phyloP scores from a whole-genome alignment of 2,888 invertebrate genomes.

The Drosophila monieri region DNA sequence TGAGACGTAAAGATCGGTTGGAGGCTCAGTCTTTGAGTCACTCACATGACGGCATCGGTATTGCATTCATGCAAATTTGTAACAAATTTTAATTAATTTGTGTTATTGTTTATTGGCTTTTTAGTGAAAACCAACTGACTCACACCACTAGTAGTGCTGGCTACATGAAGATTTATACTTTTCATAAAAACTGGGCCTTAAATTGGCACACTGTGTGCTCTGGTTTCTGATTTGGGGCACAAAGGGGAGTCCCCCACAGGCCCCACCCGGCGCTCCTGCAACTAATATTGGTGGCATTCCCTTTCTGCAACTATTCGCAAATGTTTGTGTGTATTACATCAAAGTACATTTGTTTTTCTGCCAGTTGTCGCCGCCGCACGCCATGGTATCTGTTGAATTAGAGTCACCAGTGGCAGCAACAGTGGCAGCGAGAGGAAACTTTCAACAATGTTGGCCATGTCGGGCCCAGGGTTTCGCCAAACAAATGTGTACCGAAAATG shows the following conservation, averaged over 20 bases:
- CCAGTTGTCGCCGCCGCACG: constrained; percentile 30
- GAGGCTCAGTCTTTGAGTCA: constrained; percentile 16
- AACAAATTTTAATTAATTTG: constrained; percentile 35
- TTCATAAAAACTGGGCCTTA: constrained; percentile 17
- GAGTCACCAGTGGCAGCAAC: constrained; percentile 33
- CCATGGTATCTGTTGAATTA: constrained; percentile 51
- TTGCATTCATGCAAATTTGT: constrained; percentile 29
- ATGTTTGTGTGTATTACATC: constrained; percentile 68
- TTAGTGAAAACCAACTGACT: constrained; percentile 30
- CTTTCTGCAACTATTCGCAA: constrained; percentile 37
- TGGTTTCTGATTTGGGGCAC: constrained; percentile 15
- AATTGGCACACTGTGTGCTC: constrained; percentile 38
- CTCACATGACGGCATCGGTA: constrained; percentile 23
- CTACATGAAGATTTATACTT: constrained; percentile 35
- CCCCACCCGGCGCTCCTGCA: constrained; percentile 1
- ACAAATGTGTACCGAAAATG: constrained; percentile 56
- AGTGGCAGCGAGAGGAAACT: constrained; percentile 19
- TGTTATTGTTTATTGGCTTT: constrained; percentile 15
- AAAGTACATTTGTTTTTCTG: constrained; percentile 72
- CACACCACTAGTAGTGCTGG: constrained; percentile 1
- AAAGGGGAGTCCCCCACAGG: constrained; percentile 11
- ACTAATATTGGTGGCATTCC: constrained; percentile 48
- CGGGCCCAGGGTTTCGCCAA: constrained; percentile 34
- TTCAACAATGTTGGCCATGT: constrained; percentile 46
- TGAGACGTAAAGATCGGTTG: constrained; percentile 39